Evolutionary conservation across 2,797 vertebrate species (phyloP).

Genomic region (Pempheris klunzingeri): DNA sequence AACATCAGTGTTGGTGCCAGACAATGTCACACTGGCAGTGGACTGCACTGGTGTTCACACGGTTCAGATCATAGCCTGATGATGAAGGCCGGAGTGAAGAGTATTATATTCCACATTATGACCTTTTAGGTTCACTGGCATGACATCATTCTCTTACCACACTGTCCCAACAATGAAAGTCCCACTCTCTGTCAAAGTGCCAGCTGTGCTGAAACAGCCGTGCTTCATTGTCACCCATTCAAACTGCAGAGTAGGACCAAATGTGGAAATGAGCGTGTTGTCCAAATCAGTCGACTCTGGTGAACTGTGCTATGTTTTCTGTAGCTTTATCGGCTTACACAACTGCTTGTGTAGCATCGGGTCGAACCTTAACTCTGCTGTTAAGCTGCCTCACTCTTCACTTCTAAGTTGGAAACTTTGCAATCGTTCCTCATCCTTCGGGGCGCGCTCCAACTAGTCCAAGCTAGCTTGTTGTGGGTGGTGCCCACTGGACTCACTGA

Average conservation of each 20-base stretch:
- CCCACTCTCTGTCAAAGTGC: slow-evolving; percentile 67
- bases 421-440: slow-evolving; percentile 4
- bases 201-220: slow-evolving; percentile 76
- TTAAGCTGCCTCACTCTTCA: slow-evolving; percentile 2
- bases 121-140: slow-evolving; percentile 73
- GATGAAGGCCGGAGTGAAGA: slow-evolving; percentile 45
- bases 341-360: slow-evolving; percentile 2
- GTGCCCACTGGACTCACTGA: neutral
- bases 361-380: slow-evolving; percentile 8
- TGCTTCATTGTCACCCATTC: slow-evolving; percentile 74
- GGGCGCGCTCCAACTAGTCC: slow-evolving; percentile 4
- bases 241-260: slow-evolving; percentile 77
- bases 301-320: slow-evolving; percentile 35
- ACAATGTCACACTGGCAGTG: slow-evolving; percentile 8
- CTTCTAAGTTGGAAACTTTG: slow-evolving; percentile 2
- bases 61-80: slow-evolving; percentile 25
- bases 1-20: slow-evolving; percentile 8
- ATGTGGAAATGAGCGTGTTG: slow-evolving; percentile 68
- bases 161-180: slow-evolving; percentile 70
- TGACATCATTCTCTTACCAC: slow-evolving; percentile 77
- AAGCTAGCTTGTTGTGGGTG: slow-evolving; percentile 23
- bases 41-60: slow-evolving; percentile 19
- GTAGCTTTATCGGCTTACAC: slow-evolving; percentile 14
- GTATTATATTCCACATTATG: slow-evolving; percentile 67
- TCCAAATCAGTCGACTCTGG: slow-evolving; percentile 51